Evolutionary conservation across 2,113 vertebrate genomes (phyloP).

Genomic region (Carlito syrichta): DNA sequence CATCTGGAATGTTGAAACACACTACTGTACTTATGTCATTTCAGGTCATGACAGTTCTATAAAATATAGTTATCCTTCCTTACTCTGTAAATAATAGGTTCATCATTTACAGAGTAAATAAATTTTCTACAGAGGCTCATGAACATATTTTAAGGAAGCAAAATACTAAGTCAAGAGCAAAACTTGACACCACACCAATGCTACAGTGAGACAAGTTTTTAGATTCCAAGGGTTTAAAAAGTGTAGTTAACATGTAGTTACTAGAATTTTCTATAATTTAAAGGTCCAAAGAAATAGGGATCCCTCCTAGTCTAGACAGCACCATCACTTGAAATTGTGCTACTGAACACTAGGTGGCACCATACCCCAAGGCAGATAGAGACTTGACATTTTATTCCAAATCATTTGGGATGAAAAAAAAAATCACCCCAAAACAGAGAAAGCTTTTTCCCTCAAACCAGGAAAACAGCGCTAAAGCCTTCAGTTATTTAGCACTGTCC

Average conservation of each 20-base stretch:
- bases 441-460: background rate
- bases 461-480: background rate
- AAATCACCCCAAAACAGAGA: background rate
- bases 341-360: constrained; percentile 74
- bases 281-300: rapidly evolving
- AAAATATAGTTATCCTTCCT: background rate
- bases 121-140: background rate
- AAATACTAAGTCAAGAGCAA: background rate
- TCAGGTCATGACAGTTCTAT: rapidly evolving
- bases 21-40: too few relatives aligned
- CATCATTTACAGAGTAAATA: too few relatives aligned
- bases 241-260: background rate
- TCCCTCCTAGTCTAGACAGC: rapidly evolving
- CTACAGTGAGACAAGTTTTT: background rate
- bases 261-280: rapidly evolving
- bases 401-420: background rate
- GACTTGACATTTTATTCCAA: background rate
- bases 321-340: background rate
- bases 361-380: constrained; percentile 34
- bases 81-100: too few relatives aligned
- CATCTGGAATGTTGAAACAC: background rate
- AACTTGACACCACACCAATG: background rate
- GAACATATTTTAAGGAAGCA: rapidly evolving
- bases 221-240: background rate
- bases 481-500: rapidly evolving